phyloP scores from a whole-genome alignment of 2,113 vertebrate genomes.

The Psilopogon haemacephalus region DNA sequence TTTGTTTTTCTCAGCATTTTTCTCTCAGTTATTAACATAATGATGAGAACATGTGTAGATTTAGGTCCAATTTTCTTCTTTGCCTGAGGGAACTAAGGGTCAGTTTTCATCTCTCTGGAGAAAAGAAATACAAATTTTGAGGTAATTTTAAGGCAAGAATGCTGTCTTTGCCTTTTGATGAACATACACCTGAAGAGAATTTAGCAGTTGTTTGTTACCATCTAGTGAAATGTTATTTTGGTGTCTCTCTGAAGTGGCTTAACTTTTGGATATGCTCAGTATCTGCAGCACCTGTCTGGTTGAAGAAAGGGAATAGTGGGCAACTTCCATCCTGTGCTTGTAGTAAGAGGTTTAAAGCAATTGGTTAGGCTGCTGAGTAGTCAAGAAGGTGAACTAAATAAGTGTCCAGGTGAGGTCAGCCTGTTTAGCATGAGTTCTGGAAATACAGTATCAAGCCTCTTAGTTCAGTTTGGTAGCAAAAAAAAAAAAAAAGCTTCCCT shows the following conservation, averaged over 20 bases:
- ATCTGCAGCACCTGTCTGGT: neutral
- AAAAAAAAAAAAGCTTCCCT: neutral
- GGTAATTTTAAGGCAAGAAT: neutral
- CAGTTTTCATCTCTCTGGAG: neutral
- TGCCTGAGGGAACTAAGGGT: neutral
- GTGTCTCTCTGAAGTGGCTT: neutral
- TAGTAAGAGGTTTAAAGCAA: neutral
- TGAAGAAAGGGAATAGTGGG: neutral
- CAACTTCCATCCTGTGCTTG: neutral
- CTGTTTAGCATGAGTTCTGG: neutral
- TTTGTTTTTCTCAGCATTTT: neutral
- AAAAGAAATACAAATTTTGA: neutral
- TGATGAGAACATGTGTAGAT: neutral
- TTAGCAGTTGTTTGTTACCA: neutral
- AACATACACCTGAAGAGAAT: neutral
- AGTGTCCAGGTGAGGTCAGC: neutral
- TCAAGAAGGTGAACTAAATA: neutral
- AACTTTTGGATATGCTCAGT: neutral
- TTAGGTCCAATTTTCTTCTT: neutral
- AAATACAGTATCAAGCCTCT: neutral
- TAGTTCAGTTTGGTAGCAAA: neutral
- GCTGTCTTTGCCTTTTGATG: neutral
- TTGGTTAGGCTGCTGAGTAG: neutral
- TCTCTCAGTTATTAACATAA: neutral
- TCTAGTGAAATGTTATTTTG: neutral